Evolutionary conservation across 1,140 invertebrate genomes (phyloP).

Genomic region (Triops cancriformis): DNA sequence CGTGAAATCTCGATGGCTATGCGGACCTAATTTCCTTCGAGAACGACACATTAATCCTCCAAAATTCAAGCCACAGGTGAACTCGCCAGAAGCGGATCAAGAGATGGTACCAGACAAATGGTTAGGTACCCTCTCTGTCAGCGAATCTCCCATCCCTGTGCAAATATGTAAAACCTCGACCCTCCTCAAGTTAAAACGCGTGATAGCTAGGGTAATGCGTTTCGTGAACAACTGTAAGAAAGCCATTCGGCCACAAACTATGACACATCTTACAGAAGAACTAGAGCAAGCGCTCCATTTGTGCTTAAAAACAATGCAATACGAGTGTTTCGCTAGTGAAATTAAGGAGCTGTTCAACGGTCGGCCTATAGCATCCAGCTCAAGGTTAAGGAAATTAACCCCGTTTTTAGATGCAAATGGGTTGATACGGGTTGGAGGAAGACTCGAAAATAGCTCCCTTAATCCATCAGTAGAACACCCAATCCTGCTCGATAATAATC

Average conservation of each 20-base stretch:
- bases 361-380: neutral
- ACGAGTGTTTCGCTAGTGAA: neutral
- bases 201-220: neutral
- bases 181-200: neutral
- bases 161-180: neutral
- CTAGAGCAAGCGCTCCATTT: neutral
- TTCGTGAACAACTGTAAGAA: neutral
- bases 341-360: neutral
- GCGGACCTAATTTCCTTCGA: conserved; percentile 20
- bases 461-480: neutral
- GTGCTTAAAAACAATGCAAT: neutral
- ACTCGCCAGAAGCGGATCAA: neutral
- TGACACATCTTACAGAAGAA: neutral
- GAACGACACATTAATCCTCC: neutral
- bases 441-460: neutral
- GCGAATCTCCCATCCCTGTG: neutral
- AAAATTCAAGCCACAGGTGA: neutral
- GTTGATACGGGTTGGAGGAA: neutral
- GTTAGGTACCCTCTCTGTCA: neutral
- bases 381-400: neutral
- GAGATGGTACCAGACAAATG: neutral
- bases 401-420: neutral
- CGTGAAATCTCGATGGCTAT: conserved; percentile 21
- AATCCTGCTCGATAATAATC: neutral
- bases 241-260: neutral